Evolutionary conservation across 2,113 vertebrate genomes (phyloP).

Genomic region (Anhinga anhinga): DNA sequence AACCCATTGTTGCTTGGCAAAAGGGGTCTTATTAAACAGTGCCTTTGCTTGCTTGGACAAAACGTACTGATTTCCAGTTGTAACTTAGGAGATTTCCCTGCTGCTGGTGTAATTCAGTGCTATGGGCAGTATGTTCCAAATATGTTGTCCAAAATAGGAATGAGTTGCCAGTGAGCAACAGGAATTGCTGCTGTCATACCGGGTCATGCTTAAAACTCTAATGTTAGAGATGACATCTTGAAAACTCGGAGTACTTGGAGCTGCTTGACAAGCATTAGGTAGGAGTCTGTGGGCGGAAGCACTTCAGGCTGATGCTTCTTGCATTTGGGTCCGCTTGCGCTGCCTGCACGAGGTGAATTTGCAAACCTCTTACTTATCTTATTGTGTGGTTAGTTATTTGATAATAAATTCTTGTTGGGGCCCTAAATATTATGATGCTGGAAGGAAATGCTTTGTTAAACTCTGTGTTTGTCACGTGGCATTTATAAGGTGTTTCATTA

Average conservation of each 20-base stretch:
- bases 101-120: neutral
- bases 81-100: neutral
- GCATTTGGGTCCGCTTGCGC: neutral
- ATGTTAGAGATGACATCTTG: neutral
- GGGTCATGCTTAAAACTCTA: neutral
- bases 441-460: slow-evolving; percentile 30
- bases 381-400: neutral
- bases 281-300: neutral
- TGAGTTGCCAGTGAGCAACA: neutral
- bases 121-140: neutral
- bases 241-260: neutral
- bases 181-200: neutral
- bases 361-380: neutral
- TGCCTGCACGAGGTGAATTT: neutral
- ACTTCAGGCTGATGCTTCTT: neutral
- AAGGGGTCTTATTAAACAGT: neutral
- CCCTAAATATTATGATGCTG: neutral
- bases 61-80: neutral
- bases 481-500: slow-evolving; percentile 66
- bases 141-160: neutral
- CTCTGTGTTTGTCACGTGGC: neutral
- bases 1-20: neutral
- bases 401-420: neutral
- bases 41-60: neutral
- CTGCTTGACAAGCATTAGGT: slow-evolving; percentile 3